Conservation (phyloP, 2,113 vertebrate species). For the Brienomyrus brachyistius region DNA sequence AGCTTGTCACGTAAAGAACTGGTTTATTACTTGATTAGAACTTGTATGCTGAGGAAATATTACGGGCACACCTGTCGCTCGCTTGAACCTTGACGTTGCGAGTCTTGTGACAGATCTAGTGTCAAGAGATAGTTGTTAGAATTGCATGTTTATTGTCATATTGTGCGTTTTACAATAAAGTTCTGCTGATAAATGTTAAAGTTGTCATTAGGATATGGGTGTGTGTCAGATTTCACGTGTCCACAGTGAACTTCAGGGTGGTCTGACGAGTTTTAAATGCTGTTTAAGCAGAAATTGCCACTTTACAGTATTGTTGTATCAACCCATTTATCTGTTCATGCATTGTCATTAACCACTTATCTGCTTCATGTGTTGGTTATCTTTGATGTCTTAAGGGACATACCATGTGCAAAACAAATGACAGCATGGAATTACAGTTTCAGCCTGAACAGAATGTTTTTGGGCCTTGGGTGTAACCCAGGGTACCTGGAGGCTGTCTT, state of each 20-base stretch:
- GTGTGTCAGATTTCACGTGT: not conserved
- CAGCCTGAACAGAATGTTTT: not conserved
- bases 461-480: not conserved
- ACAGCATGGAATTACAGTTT: not conserved
- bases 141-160: not conserved
- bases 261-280: not conserved
- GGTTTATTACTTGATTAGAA: not conserved
- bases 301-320: not conserved
- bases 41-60: not conserved
- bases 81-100: not conserved
- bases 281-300: not conserved
- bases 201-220: not conserved
- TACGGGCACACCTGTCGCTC: not conserved
- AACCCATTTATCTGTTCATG: not conserved
- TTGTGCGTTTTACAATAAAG: not conserved
- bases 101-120: not conserved
- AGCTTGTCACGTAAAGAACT: not conserved
- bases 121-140: not conserved
- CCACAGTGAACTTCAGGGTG: not conserved
- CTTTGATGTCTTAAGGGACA: not conserved
- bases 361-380: not conserved
- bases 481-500: not conserved
- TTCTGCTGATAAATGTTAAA: not conserved
- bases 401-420: not conserved
- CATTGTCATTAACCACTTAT: not conserved